Evolutionary conservation across 2,888 invertebrate species (phyloP).

Genomic region (Zeuzera pyrina): DNA sequence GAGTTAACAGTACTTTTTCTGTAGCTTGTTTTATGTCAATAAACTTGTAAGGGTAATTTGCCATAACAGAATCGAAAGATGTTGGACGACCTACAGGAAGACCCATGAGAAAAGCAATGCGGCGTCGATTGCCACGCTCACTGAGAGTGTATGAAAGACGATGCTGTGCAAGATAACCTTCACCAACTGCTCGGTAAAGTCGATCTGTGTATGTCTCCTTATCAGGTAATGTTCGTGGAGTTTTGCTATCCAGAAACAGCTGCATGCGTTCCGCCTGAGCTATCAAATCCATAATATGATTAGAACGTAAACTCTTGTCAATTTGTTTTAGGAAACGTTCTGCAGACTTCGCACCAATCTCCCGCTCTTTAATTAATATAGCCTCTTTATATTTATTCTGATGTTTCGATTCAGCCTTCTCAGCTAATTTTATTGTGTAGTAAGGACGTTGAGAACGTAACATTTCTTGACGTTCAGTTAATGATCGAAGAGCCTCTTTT

Average conservation of each 20-base stretch:
- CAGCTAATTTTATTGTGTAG: constrained; percentile 53
- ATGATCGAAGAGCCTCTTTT: constrained; percentile 44
- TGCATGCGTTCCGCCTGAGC: constrained; percentile 62
- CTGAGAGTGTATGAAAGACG: constrained; percentile 57
- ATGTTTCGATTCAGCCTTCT: constrained; percentile 53
- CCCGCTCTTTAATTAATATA: constrained; percentile 45
- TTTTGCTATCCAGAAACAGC: constrained; percentile 51
- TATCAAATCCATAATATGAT: constrained; percentile 51
- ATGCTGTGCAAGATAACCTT: constrained; percentile 53
- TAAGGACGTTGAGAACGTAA: constrained; percentile 57
- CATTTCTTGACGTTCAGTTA: constrained; percentile 58
- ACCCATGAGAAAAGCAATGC: constrained; percentile 62
- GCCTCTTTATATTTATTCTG: constrained; percentile 50
- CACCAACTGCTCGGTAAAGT: constrained; percentile 54
- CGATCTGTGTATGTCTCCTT: constrained; percentile 56
- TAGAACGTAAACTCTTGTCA: constrained; percentile 43
- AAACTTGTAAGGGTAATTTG: constrained; percentile 58
- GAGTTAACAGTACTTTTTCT: constrained; percentile 36
- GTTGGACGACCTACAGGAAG: constrained; percentile 49
- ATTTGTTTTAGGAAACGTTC: constrained; percentile 46
- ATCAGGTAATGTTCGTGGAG: constrained; percentile 52
- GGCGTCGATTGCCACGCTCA: constrained; percentile 56
- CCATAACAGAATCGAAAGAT: constrained; percentile 65
- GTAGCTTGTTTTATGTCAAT: constrained; percentile 52
- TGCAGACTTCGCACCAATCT: constrained; percentile 47